phyloP scores from a whole-genome alignment of 2,113 vertebrate species.

The Mus musculus region GRCm39 chr16:22638501-22639000 shows the following conservation, averaged over 20 bases:
- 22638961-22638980: background rate
- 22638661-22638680: background rate
- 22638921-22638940: background rate
- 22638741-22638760: background rate
- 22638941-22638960: background rate
- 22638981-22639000: background rate
- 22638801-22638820: background rate
- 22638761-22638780: background rate
- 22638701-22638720: background rate
- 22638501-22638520: background rate
- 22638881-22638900: background rate
- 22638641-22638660: background rate
- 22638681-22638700: constrained; percentile 38
- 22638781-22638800: background rate
- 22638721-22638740: background rate
- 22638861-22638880: background rate
- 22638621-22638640: background rate
- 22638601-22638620: background rate
- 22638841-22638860: background rate
- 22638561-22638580: background rate
- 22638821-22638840: background rate
- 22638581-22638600: background rate
- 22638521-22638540: background rate
- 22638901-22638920: background rate
- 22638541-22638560: background rate